Evolutionary conservation across 1,140 invertebrate species (phyloP), one percentile per base, ranked within the genome.

Genomic region (Steinernema feltiae): DNA sequence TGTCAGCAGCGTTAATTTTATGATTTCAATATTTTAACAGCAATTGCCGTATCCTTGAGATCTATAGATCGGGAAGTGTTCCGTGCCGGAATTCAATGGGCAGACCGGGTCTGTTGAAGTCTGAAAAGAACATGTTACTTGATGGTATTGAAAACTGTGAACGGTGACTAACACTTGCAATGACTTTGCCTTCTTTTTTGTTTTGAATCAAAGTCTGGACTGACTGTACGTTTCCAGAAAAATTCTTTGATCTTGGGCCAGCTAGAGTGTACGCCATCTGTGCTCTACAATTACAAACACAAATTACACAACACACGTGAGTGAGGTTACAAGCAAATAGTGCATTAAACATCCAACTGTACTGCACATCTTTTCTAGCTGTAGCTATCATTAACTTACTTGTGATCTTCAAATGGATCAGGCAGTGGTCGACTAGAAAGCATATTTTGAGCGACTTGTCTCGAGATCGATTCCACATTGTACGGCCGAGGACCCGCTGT

Each of bases 401-500:
- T 41, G 72, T 74, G 70, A 18, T 48, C 63, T 24, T 32, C 41
- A 31, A 76, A 30, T 15, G 77, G 77, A 53, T 86, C 81, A 15
- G 85, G 85, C 24, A 84, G 63, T 27, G 72, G 77, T 27, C 76
- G 74, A 12, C 76, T 76, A 29, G 78, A 71, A 7, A 84, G 75
- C 18, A 80, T 76, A 24, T 73, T 80, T 63, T 84, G 83, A 1
- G 85, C 85, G 30, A 72, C 79, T 48, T 78, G 73, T 1, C 83
- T 35, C 3, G 85, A 79, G 41, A 86, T 86, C 35, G 82, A 48
- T 35, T 86, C 83, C 17, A 84, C 85, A 74, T 84, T 86, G 70
- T 86, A 84, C 1, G 83, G 83, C 21, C 85, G 72, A 27, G 83
- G 83, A 15, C 84, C 84, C 21, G 76, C 75, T 48, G 72, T 46